These are phyloP conservation scores for Malurus splendens DNA, from an alignment of 2,797 vertebrate genomes.

Conservation along the genomic window DNA sequence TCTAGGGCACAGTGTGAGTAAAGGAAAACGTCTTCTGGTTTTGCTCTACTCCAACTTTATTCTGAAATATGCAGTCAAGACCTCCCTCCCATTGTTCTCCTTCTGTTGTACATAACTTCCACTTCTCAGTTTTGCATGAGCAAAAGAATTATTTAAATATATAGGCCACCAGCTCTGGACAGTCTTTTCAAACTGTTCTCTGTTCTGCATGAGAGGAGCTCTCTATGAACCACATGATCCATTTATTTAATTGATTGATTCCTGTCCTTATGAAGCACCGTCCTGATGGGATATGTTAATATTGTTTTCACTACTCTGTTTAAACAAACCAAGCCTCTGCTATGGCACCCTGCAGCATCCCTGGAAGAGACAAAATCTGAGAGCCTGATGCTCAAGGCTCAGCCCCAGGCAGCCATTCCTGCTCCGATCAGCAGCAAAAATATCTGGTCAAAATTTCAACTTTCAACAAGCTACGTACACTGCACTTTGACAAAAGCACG, in stretches of 20 bases:
- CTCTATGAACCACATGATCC: background rate
- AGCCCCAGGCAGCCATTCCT: background rate
- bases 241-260: constrained; percentile 1
- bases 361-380: background rate
- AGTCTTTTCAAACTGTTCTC: background rate
- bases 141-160: background rate
- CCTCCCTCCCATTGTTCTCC: constrained; percentile 26
- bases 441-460: background rate
- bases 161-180: background rate
- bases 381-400: background rate
- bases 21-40: constrained; percentile 34
- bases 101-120: background rate
- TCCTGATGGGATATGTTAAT: background rate
- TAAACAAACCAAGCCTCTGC: background rate
- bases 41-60: constrained; percentile 17
- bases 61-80: constrained; percentile 20
- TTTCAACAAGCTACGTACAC: rapidly evolving
- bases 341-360: background rate
- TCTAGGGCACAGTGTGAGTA: constrained; percentile 18
- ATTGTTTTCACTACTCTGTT: background rate
- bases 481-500: background rate
- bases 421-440: background rate
- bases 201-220: background rate
- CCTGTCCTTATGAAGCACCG: background rate
- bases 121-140: background rate